Percentiles rank a stretch among this genome's conserved stretches.
Conservation (phyloP, 2,888 invertebrate genomes). For the Megalurothrips usitatus region DNA sequence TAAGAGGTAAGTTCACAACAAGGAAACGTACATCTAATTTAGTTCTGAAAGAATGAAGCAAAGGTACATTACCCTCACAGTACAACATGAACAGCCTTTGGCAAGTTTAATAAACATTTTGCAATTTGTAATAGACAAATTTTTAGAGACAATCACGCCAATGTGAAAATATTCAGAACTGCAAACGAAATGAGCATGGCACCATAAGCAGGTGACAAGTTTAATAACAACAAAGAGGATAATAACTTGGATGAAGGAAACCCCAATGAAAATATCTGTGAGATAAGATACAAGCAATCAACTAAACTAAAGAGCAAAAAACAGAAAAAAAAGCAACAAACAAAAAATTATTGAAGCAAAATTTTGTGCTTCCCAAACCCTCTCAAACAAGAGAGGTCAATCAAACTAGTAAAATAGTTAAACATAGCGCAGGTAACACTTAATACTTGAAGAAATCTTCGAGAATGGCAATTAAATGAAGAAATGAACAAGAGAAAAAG, state of each 20-base stretch:
- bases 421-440: neutral
- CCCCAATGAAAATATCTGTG: neutral
- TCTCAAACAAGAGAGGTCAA: too few relatives aligned
- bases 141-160: neutral
- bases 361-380: too few relatives aligned
- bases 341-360: neutral
- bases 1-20: neutral
- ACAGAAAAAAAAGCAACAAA: neutral
- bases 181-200: neutral
- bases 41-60: neutral
- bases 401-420: neutral
- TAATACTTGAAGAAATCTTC: neutral
- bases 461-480: neutral
- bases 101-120: neutral
- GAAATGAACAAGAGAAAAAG: neutral
- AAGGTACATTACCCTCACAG: neutral
- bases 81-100: slow-evolving; percentile 2
- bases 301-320: neutral
- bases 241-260: too few relatives aligned
- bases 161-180: neutral
- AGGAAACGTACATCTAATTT: neutral
- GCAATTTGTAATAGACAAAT: neutral
- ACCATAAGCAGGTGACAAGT: neutral
- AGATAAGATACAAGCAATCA: neutral
- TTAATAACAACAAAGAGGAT: neutral